Percentiles rank a stretch among this genome's conserved stretches.
These are phyloP conservation scores for Globodera ellingtonae DNA, from an alignment of 1,140 invertebrate genomes.

Conservation along the genomic window DNA sequence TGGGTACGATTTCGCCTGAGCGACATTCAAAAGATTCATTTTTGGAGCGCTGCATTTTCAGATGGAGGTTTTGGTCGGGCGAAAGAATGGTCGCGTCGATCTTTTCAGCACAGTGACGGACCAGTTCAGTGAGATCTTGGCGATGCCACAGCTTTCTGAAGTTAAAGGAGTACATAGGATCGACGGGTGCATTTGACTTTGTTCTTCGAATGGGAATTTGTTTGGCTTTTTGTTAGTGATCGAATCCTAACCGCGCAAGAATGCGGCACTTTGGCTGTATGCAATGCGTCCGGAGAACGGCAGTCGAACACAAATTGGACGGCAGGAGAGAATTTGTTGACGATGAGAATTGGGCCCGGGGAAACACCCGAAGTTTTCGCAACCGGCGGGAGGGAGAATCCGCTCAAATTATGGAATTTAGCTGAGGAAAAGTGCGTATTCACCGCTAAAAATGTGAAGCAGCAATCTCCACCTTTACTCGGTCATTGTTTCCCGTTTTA, in stretches of 20 bases:
- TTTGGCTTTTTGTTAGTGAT: slow-evolving; percentile 8
- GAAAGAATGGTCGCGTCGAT: slow-evolving; percentile 32
- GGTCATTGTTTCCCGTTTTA: slow-evolving; percentile 24
- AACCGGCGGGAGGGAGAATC: slow-evolving; percentile 50
- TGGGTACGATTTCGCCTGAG: no score
- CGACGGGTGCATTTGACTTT: slow-evolving; percentile 19
- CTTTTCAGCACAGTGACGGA: slow-evolving; percentile 32
- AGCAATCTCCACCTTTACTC: neutral
- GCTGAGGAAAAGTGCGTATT: slow-evolving; percentile 27
- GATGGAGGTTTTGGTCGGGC: slow-evolving; percentile 31
- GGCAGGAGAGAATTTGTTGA: slow-evolving; percentile 37
- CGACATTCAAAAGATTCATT: neutral
- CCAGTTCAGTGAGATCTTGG: slow-evolving; percentile 25
- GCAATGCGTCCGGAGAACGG: slow-evolving; percentile 22
- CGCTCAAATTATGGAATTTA: slow-evolving; percentile 49
- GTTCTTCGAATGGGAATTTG: neutral
- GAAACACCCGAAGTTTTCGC: slow-evolving; percentile 29
- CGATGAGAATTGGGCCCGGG: slow-evolving; percentile 21
- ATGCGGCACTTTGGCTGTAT: slow-evolving; percentile 40
- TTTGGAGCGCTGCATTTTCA: slow-evolving; percentile 25
- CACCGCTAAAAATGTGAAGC: slow-evolving; percentile 44
- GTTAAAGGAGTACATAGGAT: slow-evolving; percentile 21
- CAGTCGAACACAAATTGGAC: slow-evolving; percentile 21
- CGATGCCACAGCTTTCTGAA: slow-evolving; percentile 3
- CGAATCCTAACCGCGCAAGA: slow-evolving; percentile 40